These are phyloP conservation scores for Dissostichus mawsoni DNA, from an alignment of 2,113 vertebrate species.

Conservation along the genomic window DNA sequence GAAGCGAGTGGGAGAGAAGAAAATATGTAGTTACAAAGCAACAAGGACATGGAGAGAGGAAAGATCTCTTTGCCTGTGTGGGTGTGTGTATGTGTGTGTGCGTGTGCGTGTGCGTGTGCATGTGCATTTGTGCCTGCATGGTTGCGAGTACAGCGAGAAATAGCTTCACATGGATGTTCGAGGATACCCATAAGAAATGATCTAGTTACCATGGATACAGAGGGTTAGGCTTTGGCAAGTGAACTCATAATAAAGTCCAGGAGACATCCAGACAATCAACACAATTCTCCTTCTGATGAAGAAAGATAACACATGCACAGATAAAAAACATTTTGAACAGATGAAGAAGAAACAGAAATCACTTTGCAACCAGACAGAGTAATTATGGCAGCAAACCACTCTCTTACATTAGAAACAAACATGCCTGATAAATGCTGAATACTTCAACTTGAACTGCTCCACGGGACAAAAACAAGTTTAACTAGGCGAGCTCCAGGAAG, in stretches of 20 bases:
- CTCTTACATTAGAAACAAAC: conserved; percentile 7
- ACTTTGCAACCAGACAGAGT: not conserved
- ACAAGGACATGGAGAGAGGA: conserved; percentile 2
- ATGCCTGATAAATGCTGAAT: not conserved
- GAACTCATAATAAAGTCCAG: conserved; percentile 41
- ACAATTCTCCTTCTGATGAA: conserved; percentile 4
- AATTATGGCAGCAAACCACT: not conserved
- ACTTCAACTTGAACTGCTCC: not conserved
- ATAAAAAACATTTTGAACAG: not conserved
- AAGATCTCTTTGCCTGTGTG: not conserved
- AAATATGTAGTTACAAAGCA: conserved; percentile 15
- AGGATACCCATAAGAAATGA: conserved; percentile 50
- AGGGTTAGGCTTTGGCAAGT: conserved; percentile 45
- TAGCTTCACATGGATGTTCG: conserved; percentile 52
- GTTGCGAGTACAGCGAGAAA: conserved; percentile 23
- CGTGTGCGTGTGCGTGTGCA: not conserved
- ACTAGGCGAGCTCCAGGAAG: not conserved
- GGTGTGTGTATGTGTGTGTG: not conserved
- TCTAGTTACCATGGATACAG: conserved; percentile 76
- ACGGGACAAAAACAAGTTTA: not conserved
- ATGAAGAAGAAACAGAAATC: not conserved
- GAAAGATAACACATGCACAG: conserved; percentile 10
- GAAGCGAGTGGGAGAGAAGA: conserved; percentile 18
- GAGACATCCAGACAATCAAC: conserved; percentile 15
- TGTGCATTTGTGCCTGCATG: not conserved